A percentile compares a stretch with the other conserved stretches of the same genome.
These are phyloP conservation scores for Hoplodrina blanda DNA, from an alignment of 2,888 invertebrate species.

Conservation along the genomic window DNA sequence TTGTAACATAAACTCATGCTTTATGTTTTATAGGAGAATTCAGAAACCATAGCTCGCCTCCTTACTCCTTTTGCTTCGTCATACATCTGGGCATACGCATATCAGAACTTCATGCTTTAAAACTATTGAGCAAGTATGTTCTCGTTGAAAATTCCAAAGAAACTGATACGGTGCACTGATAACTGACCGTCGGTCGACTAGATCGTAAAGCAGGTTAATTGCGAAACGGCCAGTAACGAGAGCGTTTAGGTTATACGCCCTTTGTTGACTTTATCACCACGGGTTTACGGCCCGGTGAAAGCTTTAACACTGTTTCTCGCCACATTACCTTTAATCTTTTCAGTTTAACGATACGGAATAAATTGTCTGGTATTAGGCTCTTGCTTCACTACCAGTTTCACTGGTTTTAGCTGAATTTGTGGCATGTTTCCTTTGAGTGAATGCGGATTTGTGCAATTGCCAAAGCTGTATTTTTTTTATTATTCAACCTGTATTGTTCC, in stretches of 20 bases:
- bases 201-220: conserved; percentile 66
- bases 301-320: conserved; percentile 57
- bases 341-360: conserved; percentile 56
- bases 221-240: conserved; percentile 60
- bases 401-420: not conserved
- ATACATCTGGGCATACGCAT: not conserved
- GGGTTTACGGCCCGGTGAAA: conserved; percentile 64
- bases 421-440: not conserved
- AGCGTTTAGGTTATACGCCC: conserved; percentile 64
- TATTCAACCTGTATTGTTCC: too few relatives aligned
- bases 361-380: conserved; percentile 33
- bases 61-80: not conserved
- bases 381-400: not conserved
- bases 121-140: conserved; percentile 49
- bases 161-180: conserved; percentile 66
- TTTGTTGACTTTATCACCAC: conserved; percentile 67
- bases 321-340: conserved; percentile 63
- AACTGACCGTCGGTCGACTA: conserved; percentile 62
- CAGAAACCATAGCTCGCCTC: too few relatives aligned
- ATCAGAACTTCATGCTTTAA: conserved; percentile 26
- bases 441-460: not conserved
- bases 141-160: conserved; percentile 55
- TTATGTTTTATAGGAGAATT: too few relatives aligned
- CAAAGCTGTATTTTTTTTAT: not conserved
- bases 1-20: too few relatives aligned